These are phyloP conservation scores for Thera obeliscata DNA, from an alignment of 2,888 invertebrate species.

Conservation along the genomic window DNA sequence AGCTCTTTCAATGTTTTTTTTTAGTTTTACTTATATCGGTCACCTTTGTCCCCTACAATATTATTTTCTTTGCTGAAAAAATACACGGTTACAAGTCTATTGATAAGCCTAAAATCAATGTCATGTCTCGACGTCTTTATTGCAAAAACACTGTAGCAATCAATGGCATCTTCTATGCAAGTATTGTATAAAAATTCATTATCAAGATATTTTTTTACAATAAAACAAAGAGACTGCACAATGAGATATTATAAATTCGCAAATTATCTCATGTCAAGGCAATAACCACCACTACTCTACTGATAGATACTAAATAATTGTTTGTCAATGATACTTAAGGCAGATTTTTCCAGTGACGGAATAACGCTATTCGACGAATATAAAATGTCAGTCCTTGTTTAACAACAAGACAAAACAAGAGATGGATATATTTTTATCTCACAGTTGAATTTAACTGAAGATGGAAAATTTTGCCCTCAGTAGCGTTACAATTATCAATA, in stretches of 20 bases:
- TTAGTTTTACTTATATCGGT: neutral
- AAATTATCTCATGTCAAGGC: constrained; percentile 34
- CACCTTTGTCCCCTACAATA: neutral
- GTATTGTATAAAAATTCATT: neutral
- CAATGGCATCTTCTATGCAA: constrained; percentile 8
- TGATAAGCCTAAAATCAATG: neutral
- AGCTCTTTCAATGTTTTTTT: no score
- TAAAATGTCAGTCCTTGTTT: no score
- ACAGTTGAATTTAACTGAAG: no score
- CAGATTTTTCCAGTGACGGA: no score
- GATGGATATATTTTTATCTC: no score
- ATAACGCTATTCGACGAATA: no score
- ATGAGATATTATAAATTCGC: constrained; percentile 15
- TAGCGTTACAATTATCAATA: neutral
- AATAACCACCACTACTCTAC: constrained; percentile 8
- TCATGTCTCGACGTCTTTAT: neutral
- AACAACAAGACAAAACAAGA: no score
- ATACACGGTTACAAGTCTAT: neutral
- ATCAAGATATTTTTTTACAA: constrained; percentile 6
- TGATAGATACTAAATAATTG: constrained; percentile 2
- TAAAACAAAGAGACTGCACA: constrained; percentile 15
- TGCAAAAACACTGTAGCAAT: constrained; percentile 12
- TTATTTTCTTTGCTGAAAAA: neutral
- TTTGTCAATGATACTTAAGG: no score
- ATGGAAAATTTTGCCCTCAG: no score